Evolutionary conservation across 2,888 invertebrate genomes (phyloP), one percentile per base, ranked within the genome.

Genomic region (Phortica magna): DNA sequence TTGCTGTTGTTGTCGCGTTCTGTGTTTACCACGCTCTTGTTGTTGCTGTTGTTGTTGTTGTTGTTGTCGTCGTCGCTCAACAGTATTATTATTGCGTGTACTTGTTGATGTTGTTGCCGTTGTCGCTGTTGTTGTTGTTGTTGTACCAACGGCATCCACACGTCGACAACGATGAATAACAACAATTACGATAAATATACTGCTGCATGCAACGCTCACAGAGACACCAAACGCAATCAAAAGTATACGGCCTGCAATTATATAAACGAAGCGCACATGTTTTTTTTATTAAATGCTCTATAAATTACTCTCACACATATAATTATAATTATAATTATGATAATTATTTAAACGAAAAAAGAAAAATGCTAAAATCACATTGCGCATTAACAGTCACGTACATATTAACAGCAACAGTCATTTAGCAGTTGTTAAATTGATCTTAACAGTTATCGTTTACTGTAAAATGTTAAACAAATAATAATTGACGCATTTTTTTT

Each of bases 221-320:
- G 91, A 88, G 79, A 91, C 87, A 80, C 89, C 89, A 83, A 89
- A 86, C 79, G 86, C 85, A 82, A 90, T 85, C 82, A 86, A 84
- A 81, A 89, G 76, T 80, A 90, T 84, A 80, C 86, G 83, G 81
- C 89, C 91, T 90, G 80, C n/a, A 84, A 88, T 31, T 71, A 31
- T 31, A 31, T 31, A 31, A 31, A 31, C 31, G 31, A 31, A 31
- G 31, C 31, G 31, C 5, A 31, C 31, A 31, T 31, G 31, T 31
- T 4, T 31, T 4, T 31, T 31, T 31, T 31, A 31, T 31, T 31
- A 31, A 31, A 31, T 31, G 31, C 31, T 31, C 0, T 31, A 31
- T 31, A 31, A 31, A 31, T 31, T 31, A 31, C 31, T 4, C 1
- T 4, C 31, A 31, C 31, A 31, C n/a, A n/a, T n/a, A n/a, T n/a